Base-by-base conservation (phyloP, 2,797 vertebrate genomes). In the Onychomys arenicola region DNA sequence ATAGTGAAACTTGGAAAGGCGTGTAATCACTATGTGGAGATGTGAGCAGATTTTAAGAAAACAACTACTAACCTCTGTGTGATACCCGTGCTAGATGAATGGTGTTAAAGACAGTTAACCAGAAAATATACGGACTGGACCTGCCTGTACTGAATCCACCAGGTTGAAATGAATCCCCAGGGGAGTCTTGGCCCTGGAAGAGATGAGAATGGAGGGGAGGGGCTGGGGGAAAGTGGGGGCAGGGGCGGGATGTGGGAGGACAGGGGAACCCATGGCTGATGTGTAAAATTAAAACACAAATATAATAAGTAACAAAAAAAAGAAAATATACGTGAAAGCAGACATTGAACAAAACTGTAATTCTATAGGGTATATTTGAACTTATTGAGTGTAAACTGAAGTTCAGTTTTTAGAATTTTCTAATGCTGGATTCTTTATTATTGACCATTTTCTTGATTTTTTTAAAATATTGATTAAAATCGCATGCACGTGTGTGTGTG, bases 381-480 rank as follows among this genome's bases (percentile, higher is more conserved):
- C 29, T 75, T 69, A 55, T 67, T 73, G 14, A 82, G 43, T 37
- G 40, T 78, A 90, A 91, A 91, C 67, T 82, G 25, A 90, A 90
- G 29, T 94, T 94, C 23, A 61, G 43, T 65, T 96, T 87, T 49
- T 34, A 59, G 17, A 80, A 75, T 95, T 83, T 94, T 67, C 37
- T 40, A 37, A 61, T 63, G 7, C 29, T 93, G 11, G 19, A 29
- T 63, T 67, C 14, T 77, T 89, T 92, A 61, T 59, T 96, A n/a
- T 84, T 95, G 57, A 90, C 61, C 67, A 73, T 75, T 59, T 81
- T 25, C 69, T 43, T 93, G 0, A 85, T 34, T 67, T 85, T 85
- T 85, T 67, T 29, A 34, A 85, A 67, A 65, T 81, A 37, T 81
- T 83, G 9, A 81, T 14, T 13, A 7, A 19, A 23, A 29, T 6